A percentile compares a stretch with the other conserved stretches of the same genome.
Conservation (phyloP, 2,888 invertebrate species). For the Lycia hirtaria region DNA sequence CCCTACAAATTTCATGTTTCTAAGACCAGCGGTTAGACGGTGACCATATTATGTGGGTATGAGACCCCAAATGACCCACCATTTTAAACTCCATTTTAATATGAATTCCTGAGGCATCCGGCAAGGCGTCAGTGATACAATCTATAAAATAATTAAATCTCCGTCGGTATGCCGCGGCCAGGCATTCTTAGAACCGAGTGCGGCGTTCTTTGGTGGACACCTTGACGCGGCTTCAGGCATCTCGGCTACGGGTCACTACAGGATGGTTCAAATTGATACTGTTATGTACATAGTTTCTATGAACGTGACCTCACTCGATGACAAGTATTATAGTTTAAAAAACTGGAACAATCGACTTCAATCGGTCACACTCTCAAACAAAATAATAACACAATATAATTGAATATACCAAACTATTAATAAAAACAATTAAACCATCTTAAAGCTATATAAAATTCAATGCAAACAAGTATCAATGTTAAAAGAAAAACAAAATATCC, state of each 20-base stretch:
- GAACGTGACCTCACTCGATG: too few relatives aligned
- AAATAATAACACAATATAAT: background rate
- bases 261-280: constrained; percentile 31
- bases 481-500: too few relatives aligned
- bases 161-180: constrained; percentile 21
- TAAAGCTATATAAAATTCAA: too few relatives aligned
- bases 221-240: constrained; percentile 44
- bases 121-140: constrained; percentile 23
- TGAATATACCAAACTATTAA: too few relatives aligned
- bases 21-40: background rate
- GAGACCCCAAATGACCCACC: background rate
- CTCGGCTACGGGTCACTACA: constrained; percentile 42
- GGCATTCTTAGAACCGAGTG: constrained; percentile 56
- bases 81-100: constrained; percentile 12
- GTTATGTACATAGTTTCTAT: background rate
- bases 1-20: too few relatives aligned
- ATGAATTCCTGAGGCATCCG: constrained; percentile 34
- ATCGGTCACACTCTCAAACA: too few relatives aligned
- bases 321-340: too few relatives aligned
- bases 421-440: too few relatives aligned
- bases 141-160: constrained; percentile 32
- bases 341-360: too few relatives aligned
- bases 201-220: constrained; percentile 50
- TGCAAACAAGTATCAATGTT: too few relatives aligned
- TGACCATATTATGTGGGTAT: background rate